Conservation (phyloP, 1,140 invertebrate species). For the Leptopilina clavipes region DNA sequence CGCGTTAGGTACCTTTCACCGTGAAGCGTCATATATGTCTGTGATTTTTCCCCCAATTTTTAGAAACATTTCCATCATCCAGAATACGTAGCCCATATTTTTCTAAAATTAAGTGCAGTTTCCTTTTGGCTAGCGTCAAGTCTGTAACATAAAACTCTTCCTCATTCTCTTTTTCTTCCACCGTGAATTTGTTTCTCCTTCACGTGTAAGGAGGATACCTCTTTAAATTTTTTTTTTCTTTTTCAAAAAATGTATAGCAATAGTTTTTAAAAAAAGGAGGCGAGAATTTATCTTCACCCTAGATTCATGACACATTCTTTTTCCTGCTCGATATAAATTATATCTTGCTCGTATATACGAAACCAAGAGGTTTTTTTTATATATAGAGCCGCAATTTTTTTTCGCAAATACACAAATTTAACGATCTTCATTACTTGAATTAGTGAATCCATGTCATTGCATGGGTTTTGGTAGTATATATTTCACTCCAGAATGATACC, state of each 20-base stretch:
- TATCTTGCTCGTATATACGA: background rate
- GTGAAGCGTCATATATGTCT: no score
- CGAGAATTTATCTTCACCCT: background rate
- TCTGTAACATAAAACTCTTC: no score
- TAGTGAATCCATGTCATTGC: constrained; percentile 1
- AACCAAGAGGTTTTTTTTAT: no score
- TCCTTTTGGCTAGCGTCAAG: no score
- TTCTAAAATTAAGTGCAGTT: no score
- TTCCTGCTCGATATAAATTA: constrained; percentile 19
- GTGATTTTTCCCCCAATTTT: no score
- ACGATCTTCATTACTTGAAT: constrained; percentile 31
- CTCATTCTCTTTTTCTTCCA: background rate
- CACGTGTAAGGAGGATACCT: background rate
- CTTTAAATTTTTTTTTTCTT: background rate
- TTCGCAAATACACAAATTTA: constrained; percentile 22
- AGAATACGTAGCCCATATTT: no score
- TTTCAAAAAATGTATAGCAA: background rate
- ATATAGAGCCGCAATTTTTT: no score
- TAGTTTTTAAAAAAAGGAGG: constrained; percentile 10
- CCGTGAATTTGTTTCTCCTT: background rate
- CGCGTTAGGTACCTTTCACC: no score
- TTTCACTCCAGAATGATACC: background rate
- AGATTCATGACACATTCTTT: constrained; percentile 10
- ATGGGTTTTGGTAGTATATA: background rate
- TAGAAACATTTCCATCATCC: no score